Evolutionary conservation across 2,888 invertebrate genomes (phyloP).

Genomic region (Apodemia duryi): DNA sequence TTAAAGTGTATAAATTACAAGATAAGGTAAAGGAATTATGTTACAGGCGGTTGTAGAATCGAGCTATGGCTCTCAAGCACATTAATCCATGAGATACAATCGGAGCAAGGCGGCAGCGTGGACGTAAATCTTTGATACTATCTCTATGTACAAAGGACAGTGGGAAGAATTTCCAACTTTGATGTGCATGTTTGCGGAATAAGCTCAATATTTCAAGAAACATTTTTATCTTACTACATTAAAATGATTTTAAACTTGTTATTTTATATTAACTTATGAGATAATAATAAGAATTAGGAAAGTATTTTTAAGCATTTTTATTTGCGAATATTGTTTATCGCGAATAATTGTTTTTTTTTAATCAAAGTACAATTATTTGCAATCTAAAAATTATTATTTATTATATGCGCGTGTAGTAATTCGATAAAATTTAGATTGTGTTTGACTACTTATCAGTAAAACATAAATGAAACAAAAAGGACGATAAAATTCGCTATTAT

Average conservation of each 20-base stretch:
- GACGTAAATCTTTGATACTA: slow-evolving; percentile 68
- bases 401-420: too few relatives aligned
- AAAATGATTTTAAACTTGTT: not conserved
- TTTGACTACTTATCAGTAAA: too few relatives aligned
- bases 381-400: too few relatives aligned
- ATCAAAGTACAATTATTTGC: too few relatives aligned
- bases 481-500: too few relatives aligned
- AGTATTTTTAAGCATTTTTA: not conserved
- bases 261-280: not conserved
- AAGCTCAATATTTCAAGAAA: slow-evolving; percentile 14
- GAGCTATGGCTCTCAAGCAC: slow-evolving; percentile 47
- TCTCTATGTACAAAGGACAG: slow-evolving; percentile 56
- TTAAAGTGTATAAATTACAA: slow-evolving; percentile 42
- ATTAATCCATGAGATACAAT: slow-evolving; percentile 73
- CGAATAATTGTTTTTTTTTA: too few relatives aligned
- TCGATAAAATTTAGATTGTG: too few relatives aligned
- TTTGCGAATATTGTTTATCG: too few relatives aligned
- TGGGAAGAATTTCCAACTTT: slow-evolving; percentile 40
- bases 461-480: too few relatives aligned
- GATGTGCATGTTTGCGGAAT: slow-evolving; percentile 30
- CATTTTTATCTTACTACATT: not conserved
- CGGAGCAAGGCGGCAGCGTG: slow-evolving; percentile 43
- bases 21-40: slow-evolving; percentile 51
- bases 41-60: slow-evolving; percentile 43
- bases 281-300: not conserved